Base-by-base conservation (phyloP, 1,140 invertebrate genomes). In the Eurosta solidaginis region DNA sequence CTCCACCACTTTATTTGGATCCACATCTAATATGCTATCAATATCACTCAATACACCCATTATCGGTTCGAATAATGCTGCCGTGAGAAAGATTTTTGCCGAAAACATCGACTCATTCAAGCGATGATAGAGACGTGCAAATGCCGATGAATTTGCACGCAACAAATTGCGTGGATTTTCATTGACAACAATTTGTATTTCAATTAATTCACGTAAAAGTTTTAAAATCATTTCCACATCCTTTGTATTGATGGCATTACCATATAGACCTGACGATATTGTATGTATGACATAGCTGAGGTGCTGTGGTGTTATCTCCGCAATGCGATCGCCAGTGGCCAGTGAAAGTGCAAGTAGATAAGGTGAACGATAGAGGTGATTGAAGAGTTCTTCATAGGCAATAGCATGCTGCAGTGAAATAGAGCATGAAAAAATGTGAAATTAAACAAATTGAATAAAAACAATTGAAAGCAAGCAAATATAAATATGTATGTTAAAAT, bases 1-100 rank as follows among this genome's bases (percentile, higher is more conserved):
- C n/a, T 93, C 89, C 14, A 93, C 87, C 47, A 94, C 93, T 89
- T 97, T 98, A 78, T 95, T 93, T 0, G 96, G 95, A 89, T 99
- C 97, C 40, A 97, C 93, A 85, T 98, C 97, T 50, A 98, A 90
- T 88, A 96, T 97, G 85, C 94, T 93, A 85, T 98, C 96, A 85
- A 97, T 96, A 82, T 97, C 96, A 89, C 95, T 96, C 3, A 99
- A 89, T n/a, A 99, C 90, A 54, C 94, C 92, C 92, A 98, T 94
- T 49, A 99, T 94, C 1, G 98, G 96, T 17, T 93, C 93, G 85
- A 97, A 94, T 3, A 99, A 90, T 3, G 97, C 95, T 20, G 96
- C 94, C 0, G 96, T 96, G 3, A 99, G 90, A 89, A 99, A 99
- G 54, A 98, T 91, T 82, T 97, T 95, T 1, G 96, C 94, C 6